Evolutionary conservation across 1,140 invertebrate species (phyloP).

Genomic region (Apocrypta bakeri): DNA sequence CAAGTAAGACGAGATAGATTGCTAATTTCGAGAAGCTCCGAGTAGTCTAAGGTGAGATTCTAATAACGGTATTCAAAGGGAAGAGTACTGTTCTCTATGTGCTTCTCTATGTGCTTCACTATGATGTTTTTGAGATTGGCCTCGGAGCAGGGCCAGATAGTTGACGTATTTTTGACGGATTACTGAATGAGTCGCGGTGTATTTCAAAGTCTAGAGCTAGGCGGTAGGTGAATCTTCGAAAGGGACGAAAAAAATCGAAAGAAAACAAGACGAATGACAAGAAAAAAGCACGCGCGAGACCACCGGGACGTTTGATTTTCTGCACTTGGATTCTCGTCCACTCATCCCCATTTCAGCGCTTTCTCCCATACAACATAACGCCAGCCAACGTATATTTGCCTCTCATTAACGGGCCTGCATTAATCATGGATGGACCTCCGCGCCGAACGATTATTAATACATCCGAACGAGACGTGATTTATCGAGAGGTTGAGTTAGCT

Average conservation of each 20-base stretch:
- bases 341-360: neutral
- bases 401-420: conserved; percentile 71
- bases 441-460: conserved; percentile 28
- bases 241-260: too few species aligned
- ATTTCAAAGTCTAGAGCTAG: too few species aligned
- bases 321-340: neutral
- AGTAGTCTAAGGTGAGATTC: too few species aligned
- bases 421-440: conserved; percentile 63
- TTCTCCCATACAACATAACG: neutral
- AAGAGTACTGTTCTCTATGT: neutral
- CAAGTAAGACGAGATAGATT: neutral
- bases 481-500: neutral
- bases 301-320: neutral
- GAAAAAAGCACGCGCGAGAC: neutral
- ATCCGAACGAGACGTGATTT: conserved; percentile 23
- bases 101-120: too few species aligned
- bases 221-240: too few species aligned
- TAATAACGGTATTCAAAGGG: too few species aligned
- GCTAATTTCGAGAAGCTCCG: neutral
- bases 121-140: too few species aligned
- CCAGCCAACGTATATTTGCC: conserved; percentile 62
- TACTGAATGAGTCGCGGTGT: too few species aligned
- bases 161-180: too few species aligned
- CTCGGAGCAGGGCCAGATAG: too few species aligned
- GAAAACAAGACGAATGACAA: too few species aligned